Evolutionary conservation across 2,888 invertebrate genomes (phyloP), one percentile per base, ranked within the genome.

Genomic region (Limnephilus rhombicus): DNA sequence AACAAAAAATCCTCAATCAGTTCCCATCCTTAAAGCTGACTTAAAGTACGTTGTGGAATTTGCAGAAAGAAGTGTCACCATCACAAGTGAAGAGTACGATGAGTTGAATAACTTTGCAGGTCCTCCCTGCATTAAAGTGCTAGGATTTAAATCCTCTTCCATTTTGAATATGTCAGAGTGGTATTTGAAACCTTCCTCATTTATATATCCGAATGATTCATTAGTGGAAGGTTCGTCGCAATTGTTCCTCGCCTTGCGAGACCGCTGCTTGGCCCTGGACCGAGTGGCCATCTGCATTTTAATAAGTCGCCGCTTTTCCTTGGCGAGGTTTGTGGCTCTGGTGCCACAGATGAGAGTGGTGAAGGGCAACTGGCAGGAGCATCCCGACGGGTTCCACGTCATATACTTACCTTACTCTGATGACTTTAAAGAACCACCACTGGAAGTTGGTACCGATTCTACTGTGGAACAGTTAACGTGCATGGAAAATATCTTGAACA

Each of bases 181-280:
- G 95, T 96, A 95, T 94, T 95, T 97, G n/a, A 97, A 97, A 94
- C 96, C 97, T 29, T 96, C 97, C 41, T 96, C 96, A 93, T 98
- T 98, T 94, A 95, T 98, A 93, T 98, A 97, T 94, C 98, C 98
- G 2, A 97, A 97, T 95, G 98, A 98, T 94, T 95, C 94, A 24
- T 94, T 94, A 5, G 95, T 97, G 93, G 95, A 96, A 94, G 98
- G 98, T 2, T 98, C 98, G 80, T 97, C 97, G 37, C 95, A 96
- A 45, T 95, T 98, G 92, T 98, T 98, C 94, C 96, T 97, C 92
- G 97, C 97, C 7, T 95, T 98, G 86, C 96, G 98, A 95, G 96
- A 97, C 94, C 97, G 97, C 92, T 98, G 98, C 94, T 93, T 96
- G 92, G 97, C 96, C 81, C 96, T 96, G 90, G 95, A 96, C 24